Conservation (phyloP, 2,888 invertebrate species). For the Aporophyla lueneburgensis region DNA sequence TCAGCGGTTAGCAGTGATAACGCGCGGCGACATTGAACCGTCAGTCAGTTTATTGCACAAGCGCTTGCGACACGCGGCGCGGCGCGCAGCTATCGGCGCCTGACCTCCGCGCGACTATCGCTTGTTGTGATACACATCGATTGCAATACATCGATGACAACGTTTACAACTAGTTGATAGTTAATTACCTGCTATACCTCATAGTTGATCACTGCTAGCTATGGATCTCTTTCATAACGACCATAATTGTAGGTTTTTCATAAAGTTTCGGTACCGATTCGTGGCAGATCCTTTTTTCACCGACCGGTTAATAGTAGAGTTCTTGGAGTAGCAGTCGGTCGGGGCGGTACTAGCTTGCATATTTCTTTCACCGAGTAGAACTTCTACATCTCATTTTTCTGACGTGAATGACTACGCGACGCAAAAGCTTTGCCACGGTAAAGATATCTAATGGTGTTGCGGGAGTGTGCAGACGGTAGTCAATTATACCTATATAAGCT, state of each 20-base stretch:
- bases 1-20: slow-evolving; percentile 40
- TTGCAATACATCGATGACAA: background rate
- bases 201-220: too few relatives aligned
- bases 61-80: slow-evolving; percentile 25
- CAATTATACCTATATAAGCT: too few relatives aligned
- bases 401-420: too few relatives aligned
- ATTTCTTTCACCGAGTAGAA: background rate
- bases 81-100: slow-evolving; percentile 22
- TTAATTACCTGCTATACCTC: too few relatives aligned
- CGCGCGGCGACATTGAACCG: slow-evolving; percentile 56
- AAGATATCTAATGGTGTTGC: too few relatives aligned
- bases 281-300: background rate
- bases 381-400: background rate
- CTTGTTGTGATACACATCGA: slow-evolving; percentile 12
- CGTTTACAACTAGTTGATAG: background rate
- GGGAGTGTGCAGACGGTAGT: background rate
- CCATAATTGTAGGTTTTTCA: background rate
- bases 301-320: background rate
- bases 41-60: slow-evolving; percentile 52
- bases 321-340: background rate
- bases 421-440: background rate
- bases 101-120: slow-evolving; percentile 40
- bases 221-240: background rate
- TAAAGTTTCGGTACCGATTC: background rate
- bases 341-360: background rate